A percentile compares a stretch with the other conserved stretches of the same genome.
Conservation (phyloP, 2,888 invertebrate genomes). For the Ochlodes sylvanus region DNA sequence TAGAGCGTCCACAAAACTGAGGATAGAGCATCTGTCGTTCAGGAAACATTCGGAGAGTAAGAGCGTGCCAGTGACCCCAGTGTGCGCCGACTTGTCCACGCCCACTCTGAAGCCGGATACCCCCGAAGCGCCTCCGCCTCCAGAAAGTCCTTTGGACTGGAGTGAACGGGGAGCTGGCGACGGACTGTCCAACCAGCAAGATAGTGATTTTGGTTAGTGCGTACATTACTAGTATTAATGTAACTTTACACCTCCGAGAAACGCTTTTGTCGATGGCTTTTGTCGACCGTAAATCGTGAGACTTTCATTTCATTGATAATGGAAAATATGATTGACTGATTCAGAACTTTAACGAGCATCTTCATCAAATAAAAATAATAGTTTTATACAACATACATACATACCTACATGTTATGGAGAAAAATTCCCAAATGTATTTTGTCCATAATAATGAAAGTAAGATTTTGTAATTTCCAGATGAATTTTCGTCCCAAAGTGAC, state of each 20-base stretch:
- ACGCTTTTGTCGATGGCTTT: no score
- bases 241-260: no score
- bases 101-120: conserved; percentile 56
- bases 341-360: no score
- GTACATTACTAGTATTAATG: background rate
- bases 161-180: conserved; percentile 91
- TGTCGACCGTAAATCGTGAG: no score
- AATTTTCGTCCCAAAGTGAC: conserved; percentile 92
- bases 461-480: conserved; percentile 83
- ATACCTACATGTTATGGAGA: no score
- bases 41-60: conserved; percentile 63
- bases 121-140: conserved; percentile 59
- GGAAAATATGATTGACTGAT: no score
- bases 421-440: no score
- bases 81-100: conserved; percentile 56
- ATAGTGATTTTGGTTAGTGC: conserved; percentile 91
- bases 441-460: no score
- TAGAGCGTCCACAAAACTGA: conserved; percentile 73
- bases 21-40: conserved; percentile 77
- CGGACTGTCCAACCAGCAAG: conserved; percentile 94
- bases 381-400: no score
- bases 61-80: conserved; percentile 68
- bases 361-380: no score
- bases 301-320: no score
- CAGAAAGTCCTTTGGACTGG: conserved; percentile 87